Conservation (phyloP, 1,140 invertebrate species). For the Helicorthomorpha holstii region DNA sequence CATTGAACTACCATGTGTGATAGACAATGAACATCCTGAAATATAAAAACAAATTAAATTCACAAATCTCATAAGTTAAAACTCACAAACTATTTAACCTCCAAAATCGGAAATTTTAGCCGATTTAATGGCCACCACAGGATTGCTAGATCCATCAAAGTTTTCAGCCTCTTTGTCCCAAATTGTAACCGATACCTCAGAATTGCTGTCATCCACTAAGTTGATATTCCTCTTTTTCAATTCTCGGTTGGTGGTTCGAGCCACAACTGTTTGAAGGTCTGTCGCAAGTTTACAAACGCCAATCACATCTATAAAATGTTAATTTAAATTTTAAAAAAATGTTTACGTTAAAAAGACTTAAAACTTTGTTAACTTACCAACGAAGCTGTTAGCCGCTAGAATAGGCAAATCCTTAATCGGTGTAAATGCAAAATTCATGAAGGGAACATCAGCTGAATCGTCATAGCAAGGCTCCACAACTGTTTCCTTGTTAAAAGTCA, state of each 20-base stretch:
- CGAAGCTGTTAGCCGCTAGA: too few species aligned
- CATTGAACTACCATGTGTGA: conserved; percentile 19
- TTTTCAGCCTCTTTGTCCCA: conserved; percentile 50
- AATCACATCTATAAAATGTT: conserved; percentile 65
- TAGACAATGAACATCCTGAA: conserved; percentile 24
- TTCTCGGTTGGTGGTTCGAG: conserved; percentile 56
- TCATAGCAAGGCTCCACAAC: conserved; percentile 52
- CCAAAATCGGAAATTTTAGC: conserved; percentile 52
- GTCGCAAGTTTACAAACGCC: conserved; percentile 61
- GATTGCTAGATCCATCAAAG: conserved; percentile 55
- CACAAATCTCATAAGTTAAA: not conserved
- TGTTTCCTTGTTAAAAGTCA: conserved; percentile 70
- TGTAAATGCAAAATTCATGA: conserved; percentile 64
- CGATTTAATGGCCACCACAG: conserved; percentile 68
- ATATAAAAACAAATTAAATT: conserved; percentile 1
- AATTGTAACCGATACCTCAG: conserved; percentile 44
- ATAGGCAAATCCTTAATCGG: conserved; percentile 57
- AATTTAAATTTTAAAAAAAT: not conserved
- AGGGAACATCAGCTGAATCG: conserved; percentile 44
- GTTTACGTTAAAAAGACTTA: too few species aligned
- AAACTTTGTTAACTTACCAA: too few species aligned
- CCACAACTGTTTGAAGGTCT: conserved; percentile 53
- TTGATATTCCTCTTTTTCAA: conserved; percentile 75
- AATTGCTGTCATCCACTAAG: conserved; percentile 67
- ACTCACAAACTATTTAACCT: conserved; percentile 39